Percentiles rank a stretch among this genome's conserved stretches.
These are phyloP conservation scores for Mercenaria mercenaria DNA, from an alignment of 1,140 invertebrate genomes.

Conservation along the genomic window DNA sequence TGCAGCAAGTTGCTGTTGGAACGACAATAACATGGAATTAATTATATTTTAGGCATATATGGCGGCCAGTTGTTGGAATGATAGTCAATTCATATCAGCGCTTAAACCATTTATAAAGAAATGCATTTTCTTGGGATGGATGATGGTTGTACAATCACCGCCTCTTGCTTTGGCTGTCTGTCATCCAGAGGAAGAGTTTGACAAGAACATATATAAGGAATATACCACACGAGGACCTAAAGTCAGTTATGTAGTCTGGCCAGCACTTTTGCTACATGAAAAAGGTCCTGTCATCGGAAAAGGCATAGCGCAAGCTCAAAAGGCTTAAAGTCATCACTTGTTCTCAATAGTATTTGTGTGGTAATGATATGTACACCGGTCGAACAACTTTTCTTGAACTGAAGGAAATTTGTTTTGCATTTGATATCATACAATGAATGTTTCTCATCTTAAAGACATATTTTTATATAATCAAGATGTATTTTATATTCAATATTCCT, in stretches of 20 bases:
- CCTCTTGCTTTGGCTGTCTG: background rate
- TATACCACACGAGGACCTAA: background rate
- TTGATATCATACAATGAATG: no score
- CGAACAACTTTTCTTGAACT: no score
- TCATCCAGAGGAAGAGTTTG: background rate
- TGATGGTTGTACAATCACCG: slow-evolving; percentile 38
- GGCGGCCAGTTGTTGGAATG: background rate
- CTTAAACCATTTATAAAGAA: slow-evolving; percentile 34
- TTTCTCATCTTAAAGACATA: no score
- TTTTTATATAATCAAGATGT: no score
- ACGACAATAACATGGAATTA: no score
- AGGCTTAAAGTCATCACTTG: no score
- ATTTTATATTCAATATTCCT: no score
- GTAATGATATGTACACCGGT: no score
- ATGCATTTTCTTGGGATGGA: slow-evolving; percentile 11
- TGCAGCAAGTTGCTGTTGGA: no score
- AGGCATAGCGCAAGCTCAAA: slow-evolving; percentile 41
- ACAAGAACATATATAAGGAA: slow-evolving; percentile 15
- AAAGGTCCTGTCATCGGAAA: background rate
- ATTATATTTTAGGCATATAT: slow-evolving; percentile 41
- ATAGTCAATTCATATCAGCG: background rate
- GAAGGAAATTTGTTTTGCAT: no score
- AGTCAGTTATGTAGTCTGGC: slow-evolving; percentile 11
- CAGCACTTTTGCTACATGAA: slow-evolving; percentile 2
- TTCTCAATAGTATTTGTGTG: no score